Evolutionary conservation across 2,888 invertebrate species (phyloP).

Genomic region (Eupithecia exiguata): DNA sequence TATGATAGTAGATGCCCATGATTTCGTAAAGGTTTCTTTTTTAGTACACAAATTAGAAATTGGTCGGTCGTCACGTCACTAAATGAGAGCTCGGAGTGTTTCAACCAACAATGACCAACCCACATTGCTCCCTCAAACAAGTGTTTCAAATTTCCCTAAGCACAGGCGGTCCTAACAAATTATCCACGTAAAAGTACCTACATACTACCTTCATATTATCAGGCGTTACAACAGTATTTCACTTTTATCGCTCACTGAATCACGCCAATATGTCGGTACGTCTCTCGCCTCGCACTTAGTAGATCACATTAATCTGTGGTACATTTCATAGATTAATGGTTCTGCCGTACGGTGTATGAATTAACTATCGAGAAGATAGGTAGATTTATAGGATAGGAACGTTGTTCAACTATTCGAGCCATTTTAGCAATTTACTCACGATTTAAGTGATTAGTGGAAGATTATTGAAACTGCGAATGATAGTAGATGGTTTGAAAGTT

Average conservation of each 20-base stretch:
- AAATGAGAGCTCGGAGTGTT: neutral
- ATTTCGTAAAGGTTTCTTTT: too few relatives aligned
- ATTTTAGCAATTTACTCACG: neutral
- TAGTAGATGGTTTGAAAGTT: neutral
- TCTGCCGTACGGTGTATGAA: constrained; percentile 42
- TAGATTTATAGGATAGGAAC: constrained; percentile 26
- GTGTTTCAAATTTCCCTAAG: neutral
- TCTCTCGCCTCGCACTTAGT: constrained; percentile 46
- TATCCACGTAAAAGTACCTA: constrained; percentile 7
- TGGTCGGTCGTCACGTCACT: neutral
- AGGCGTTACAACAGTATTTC: constrained; percentile 34
- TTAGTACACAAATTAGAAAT: too few relatives aligned
- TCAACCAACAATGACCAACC: neutral
- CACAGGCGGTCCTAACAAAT: neutral
- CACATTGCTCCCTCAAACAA: neutral
- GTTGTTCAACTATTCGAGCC: constrained; percentile 1
- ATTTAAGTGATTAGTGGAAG: neutral
- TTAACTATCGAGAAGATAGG: constrained; percentile 46
- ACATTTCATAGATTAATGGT: constrained; percentile 55
- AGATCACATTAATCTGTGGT: constrained; percentile 55
- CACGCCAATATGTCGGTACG: constrained; percentile 50
- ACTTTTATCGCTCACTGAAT: constrained; percentile 48
- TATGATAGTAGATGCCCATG: too few relatives aligned
- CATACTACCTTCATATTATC: constrained; percentile 24
- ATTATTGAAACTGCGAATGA: neutral